phyloP scores from a whole-genome alignment of 2,113 vertebrate species.

The Pygoscelis antarcticus region DNA sequence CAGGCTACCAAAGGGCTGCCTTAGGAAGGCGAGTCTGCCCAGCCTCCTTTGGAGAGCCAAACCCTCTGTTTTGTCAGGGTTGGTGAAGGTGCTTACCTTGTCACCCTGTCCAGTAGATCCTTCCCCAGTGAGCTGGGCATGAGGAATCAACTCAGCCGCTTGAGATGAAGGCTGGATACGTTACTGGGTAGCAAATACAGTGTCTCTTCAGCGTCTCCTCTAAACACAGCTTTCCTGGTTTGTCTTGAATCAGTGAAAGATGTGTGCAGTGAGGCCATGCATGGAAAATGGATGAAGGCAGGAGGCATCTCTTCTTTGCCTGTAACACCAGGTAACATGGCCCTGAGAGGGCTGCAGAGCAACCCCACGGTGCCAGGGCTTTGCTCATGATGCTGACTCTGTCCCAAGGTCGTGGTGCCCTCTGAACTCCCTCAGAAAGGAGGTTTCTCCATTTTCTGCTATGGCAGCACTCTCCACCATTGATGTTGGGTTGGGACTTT shows the following conservation, averaged over 20 bases:
- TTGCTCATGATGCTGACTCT: neutral
- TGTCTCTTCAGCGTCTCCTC: neutral
- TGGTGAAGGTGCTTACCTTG: neutral
- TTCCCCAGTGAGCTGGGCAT: neutral
- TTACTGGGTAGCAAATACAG: neutral
- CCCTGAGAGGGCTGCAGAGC: neutral
- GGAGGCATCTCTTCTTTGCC: neutral
- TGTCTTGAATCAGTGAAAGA: neutral
- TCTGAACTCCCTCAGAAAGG: neutral
- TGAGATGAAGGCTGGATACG: neutral
- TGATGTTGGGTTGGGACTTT: neutral
- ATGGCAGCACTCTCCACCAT: accelerated
- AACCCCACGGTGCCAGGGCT: neutral
- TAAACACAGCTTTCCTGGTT: neutral
- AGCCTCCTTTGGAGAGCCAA: neutral
- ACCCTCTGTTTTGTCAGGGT: neutral
- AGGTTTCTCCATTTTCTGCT: neutral
- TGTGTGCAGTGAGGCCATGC: neutral
- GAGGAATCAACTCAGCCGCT: neutral
- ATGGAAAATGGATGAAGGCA: neutral
- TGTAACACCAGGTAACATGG: neutral
- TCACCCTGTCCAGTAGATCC: neutral
- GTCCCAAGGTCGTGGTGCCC: accelerated
- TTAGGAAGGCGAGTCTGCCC: neutral
- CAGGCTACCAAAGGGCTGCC: neutral